Conservation (phyloP, 1,140 invertebrate species). For the Cherax quadricarinatus region DNA sequence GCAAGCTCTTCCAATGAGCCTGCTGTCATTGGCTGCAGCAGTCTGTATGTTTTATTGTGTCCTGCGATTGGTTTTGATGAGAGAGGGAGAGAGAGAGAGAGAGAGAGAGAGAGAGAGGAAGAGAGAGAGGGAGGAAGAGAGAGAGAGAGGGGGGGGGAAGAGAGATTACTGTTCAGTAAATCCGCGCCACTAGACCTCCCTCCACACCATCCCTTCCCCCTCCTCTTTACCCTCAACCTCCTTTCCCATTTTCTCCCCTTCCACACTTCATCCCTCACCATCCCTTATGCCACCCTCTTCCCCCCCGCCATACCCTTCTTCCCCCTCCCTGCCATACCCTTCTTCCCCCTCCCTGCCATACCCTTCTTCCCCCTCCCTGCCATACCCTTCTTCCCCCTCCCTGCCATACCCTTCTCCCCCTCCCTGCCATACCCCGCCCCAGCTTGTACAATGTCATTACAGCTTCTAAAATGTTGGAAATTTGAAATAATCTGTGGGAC, state of each 20-base stretch:
- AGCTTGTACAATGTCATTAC: too few species aligned
- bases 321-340: not conserved
- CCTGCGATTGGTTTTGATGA: not conserved
- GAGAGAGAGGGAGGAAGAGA: constrained; percentile 19
- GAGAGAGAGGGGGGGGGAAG: constrained; percentile 3
- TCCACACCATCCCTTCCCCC: not conserved
- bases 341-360: not conserved
- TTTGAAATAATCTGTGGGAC: too few species aligned
- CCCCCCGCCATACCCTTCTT: too few species aligned
- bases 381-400: too few species aligned
- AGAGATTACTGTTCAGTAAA: not conserved
- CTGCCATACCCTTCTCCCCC: not conserved
- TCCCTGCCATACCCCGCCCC: not conserved
- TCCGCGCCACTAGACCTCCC: not conserved
- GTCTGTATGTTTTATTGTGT: not conserved
- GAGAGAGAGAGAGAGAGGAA: constrained; percentile 29
- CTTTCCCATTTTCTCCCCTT: not conserved
- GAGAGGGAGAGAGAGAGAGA: not conserved
- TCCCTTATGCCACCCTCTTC: too few species aligned
- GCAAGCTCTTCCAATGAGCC: not conserved
- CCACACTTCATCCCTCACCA: too few species aligned
- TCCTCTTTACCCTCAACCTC: not conserved
- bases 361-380: not conserved
- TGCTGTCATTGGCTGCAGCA: not conserved
- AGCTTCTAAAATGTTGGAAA: too few species aligned